Evolutionary conservation across 1,140 invertebrate species (phyloP), one percentile per base, ranked within the genome.

Genomic region (Tetramorium parvispinum): DNA sequence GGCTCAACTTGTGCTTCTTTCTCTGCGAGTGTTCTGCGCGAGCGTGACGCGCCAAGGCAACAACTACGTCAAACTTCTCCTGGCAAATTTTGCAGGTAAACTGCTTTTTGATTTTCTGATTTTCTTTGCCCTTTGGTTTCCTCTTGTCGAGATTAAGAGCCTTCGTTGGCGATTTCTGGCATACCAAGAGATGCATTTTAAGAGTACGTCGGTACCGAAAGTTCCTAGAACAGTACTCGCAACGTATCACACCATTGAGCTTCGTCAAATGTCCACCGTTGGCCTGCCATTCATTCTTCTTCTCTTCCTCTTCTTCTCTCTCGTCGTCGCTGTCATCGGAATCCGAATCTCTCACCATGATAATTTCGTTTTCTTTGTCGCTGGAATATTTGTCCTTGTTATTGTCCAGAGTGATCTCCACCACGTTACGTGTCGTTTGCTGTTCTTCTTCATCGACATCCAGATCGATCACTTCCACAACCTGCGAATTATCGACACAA

Each of bases 281-380:
- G 2, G 86, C 24, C 1, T 61, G 86, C 66, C 91, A 82, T 8
- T 90, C 89, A 10, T 21, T 46, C 1, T 68, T 43, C 0, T 21
- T 46, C 1, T 68, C 59, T 0, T 68, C n/a, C 4, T 63, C 57
- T 11, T 87, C 18, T 71, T 85, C 91, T 43, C 91, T 85, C 2
- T 91, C 90, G 6, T 93, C 92, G n/a, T 93, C 92, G 5, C 65
- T 51, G 32, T 40, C 11, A 7, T 70, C 37, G 10, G 78, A 81
- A 24, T 95, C 94, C 0, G 94, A 94, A 68, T 95, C 94, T 10
- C 92, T 93, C 13, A 95, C 93, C 93, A 94, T 95, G 24, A 95
- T 95, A 3, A 95, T 91, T 63, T 95, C 94, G 79, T 95, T 95
- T 53, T 95, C 95, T 76, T 95, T 95, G 51, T 95, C 95, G 75